Evolutionary conservation across 2,113 vertebrate species (phyloP), one percentile per base, ranked within the genome.

Genomic region (Rhodinocichla rosea): DNA sequence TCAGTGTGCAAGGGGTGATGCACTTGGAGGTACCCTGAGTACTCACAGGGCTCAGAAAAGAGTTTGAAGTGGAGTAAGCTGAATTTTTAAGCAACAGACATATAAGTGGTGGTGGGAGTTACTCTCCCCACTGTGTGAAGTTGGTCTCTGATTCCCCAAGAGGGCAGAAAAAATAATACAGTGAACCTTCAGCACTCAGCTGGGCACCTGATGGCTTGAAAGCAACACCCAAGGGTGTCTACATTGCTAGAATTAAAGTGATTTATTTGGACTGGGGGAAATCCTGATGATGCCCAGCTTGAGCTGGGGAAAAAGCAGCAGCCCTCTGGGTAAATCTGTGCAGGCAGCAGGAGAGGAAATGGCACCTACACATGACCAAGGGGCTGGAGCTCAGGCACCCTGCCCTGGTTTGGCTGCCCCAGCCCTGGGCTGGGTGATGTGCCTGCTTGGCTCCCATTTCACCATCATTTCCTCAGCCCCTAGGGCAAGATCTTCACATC

Each of bases 341-440:
- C 39, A 30, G 45, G 57, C 63, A 27, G 42, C 13, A 59, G 40
- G 71, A 64, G 53, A 40, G 44, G 60, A 56, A 77, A 35, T 20
- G 55, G 82, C 45, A 42, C 15, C 2, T 11, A 1, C 4, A 6
- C 40, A 3, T 4, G 22, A 6, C 7, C 35, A 15, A 26, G 52
- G 60, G 67, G 64, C 33, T 53, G 80, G 27, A 37, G 9, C 5
- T 4, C 7, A 3, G 13, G 26, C 26, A 7, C 30, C 35, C 11
- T 82, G 79, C 69, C 59, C 60, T 23, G 24, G 1, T 35, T 30
- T 33, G 44, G 55, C 68, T 70, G 27, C 9, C 22, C 12, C 15
- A 71, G 52, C 67, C 45, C 74, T 13, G 45, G 50, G 15, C 13
- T 23, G 76, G 35, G 35, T 13, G 64, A 35, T 69, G 53, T 67